Evolutionary conservation across 2,888 invertebrate species (phyloP), one percentile per base, ranked within the genome.

Genomic region (Agrotis ipsilon): DNA sequence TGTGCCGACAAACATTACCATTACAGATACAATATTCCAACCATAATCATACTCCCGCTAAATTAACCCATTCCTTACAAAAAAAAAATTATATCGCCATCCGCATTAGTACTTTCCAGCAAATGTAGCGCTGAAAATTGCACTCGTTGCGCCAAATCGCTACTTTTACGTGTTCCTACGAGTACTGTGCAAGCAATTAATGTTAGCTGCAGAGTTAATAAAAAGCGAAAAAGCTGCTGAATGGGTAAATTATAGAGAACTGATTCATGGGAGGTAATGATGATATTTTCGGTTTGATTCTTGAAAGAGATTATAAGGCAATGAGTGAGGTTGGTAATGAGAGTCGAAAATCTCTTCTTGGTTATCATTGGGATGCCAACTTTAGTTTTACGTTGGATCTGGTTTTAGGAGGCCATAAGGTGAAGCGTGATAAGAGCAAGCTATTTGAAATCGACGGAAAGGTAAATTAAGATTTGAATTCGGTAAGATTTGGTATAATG

Each of bases 141-240:
- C 81, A 79, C 63, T 46, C 65, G 63, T 67, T 67, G 80, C 85
- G 84, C 85, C 85, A 85, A 86, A 84, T 85, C 82, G 78, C 77
- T 75, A 68, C 62, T 76, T 84, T 81, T 80, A 76, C 73, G 74
- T 74, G 72, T 72, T 80, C 32, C 82, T 69, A 75, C 62, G 62
- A 76, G 70, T 72, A 70, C 82, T 78, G 54, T 74, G 69, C 74
- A 69, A 77, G 78, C 72, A 81, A 82, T 86, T 85, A 82, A 80
- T 82, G 78, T 80, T 82, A 24, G 74, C 68, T 82, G 71, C 63
- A 59, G 64, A 75, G 82, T 84, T 77, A 67, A 78, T 84, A 82
- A 86, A 85, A 82, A 80, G 75, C 72, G 75, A 57, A 72, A 74
- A 64, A 75, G 74, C 71, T 58, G 64, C 72, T 74, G 68, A 74